These are phyloP conservation scores for Samia ricini DNA, from an alignment of 1,140 invertebrate species.

Conservation along the genomic window DNA sequence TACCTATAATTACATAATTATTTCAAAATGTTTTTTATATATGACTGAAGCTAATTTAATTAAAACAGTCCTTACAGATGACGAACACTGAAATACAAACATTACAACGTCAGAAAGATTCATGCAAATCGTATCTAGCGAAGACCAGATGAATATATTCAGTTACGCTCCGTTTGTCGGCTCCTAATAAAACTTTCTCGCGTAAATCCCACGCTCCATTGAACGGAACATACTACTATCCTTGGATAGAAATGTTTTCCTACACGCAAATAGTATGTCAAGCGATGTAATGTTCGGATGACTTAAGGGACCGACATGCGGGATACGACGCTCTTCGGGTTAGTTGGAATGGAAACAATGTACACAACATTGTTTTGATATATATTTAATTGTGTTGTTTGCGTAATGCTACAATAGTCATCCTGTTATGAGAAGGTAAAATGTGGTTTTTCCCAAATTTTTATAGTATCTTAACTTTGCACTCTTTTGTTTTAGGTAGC, in stretches of 20 bases:
- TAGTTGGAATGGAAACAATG: neutral
- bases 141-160: slow-evolving; percentile 16
- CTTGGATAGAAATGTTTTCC: slow-evolving; percentile 35
- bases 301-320: neutral
- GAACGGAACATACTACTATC: slow-evolving; percentile 37
- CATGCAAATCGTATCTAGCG: slow-evolving; percentile 8
- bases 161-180: slow-evolving; percentile 29
- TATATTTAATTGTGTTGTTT: neutral
- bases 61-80: neutral
- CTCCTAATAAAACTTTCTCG: slow-evolving; percentile 51
- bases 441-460: no score
- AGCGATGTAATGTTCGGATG: neutral
- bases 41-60: neutral
- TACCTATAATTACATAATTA: no score
- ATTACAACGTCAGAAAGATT: neutral
- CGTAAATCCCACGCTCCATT: slow-evolving; percentile 47
- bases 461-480: no score
- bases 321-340: neutral
- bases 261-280: slow-evolving; percentile 10
- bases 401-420: neutral
- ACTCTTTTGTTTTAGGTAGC: no score
- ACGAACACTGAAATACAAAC: neutral
- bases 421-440: neutral
- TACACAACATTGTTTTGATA: neutral
- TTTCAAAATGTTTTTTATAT: neutral